Base-by-base conservation (phyloP, 2,113 vertebrate genomes). In the Centropristis striata region DNA sequence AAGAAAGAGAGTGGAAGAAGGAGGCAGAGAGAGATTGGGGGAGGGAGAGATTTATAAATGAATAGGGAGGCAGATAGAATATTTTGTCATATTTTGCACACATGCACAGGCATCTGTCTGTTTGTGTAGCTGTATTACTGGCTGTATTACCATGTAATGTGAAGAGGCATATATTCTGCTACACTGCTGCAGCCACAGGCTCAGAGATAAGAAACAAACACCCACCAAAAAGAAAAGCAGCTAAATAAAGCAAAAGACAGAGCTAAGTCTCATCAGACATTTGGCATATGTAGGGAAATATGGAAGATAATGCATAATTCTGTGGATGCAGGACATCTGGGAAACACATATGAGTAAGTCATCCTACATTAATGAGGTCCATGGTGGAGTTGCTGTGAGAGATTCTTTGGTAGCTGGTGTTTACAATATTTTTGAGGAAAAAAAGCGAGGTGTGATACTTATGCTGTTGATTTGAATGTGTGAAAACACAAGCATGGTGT, bases 1-100 rank as follows among this genome's bases (percentile, higher is more conserved):
- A 84, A 75, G 88, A 92, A 83, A 67, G 80, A 91, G 74, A 89
- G 80, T 87, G 86, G 94, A 90, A 80, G 61, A 77, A 23, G 46
- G 66, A 82, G 53, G 55, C 16, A 21, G 20, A 42, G 36, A 59
- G 47, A 49, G 20, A 63, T 50, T n/a, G 6, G 49, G 39, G 37
- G n/a, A 76, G 27, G 8, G 25, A 55, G 32, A 49, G 58, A 84
- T 78, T 68, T 81, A 59, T 53, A 84, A 71, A 80, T 82, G 47
- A 83, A 86, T 73, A 78, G 53, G 20, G 36, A 68, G 25, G 37
- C 68, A 85, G 32, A 74, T 44, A 46, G 15, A 80, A 58, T 71
- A 63, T 86, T 73, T 75, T 80, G 44, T 72, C 60, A 82, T 59
- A 72, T 80, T 87, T 39, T 55, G 7, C 71, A 70, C 71, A 49